Conservation (phyloP, 2,113 vertebrate species). For the Ammospiza nelsoni region DNA sequence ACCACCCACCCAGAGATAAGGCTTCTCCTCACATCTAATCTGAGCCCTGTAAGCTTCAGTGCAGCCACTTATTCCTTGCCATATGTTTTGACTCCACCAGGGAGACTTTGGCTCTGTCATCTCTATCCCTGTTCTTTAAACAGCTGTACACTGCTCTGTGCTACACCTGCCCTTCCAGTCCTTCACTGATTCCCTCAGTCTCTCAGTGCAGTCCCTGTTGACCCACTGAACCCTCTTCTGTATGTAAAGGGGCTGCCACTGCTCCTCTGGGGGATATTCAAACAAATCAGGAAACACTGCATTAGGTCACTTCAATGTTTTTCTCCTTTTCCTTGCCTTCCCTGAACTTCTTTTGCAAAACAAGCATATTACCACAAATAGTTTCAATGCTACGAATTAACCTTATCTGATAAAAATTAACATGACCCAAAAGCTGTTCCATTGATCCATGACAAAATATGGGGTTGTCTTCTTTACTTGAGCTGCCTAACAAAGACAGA, state of each 20-base stretch:
- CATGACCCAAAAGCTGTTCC: neutral
- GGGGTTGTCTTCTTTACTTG: neutral
- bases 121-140: neutral
- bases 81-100: neutral
- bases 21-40: neutral
- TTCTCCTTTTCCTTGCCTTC: neutral
- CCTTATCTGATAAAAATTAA: conserved; percentile 5
- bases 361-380: neutral
- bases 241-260: neutral
- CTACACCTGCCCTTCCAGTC: rapidly evolving
- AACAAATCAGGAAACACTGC: neutral
- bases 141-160: neutral
- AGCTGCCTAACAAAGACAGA: neutral
- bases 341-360: neutral
- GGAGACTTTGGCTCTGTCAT: neutral
- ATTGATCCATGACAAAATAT: neutral
- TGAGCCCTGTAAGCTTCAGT: neutral
- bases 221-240: neutral
- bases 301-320: neutral
- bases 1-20: neutral
- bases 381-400: neutral
- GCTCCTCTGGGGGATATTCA: neutral
- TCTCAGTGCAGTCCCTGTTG: neutral
- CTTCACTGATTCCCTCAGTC: neutral
- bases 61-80: neutral